A percentile compares a stretch with the other conserved stretches of the same genome.
phyloP scores from a whole-genome alignment of 2,797 vertebrate species.

The Apogon talboti region DNA sequence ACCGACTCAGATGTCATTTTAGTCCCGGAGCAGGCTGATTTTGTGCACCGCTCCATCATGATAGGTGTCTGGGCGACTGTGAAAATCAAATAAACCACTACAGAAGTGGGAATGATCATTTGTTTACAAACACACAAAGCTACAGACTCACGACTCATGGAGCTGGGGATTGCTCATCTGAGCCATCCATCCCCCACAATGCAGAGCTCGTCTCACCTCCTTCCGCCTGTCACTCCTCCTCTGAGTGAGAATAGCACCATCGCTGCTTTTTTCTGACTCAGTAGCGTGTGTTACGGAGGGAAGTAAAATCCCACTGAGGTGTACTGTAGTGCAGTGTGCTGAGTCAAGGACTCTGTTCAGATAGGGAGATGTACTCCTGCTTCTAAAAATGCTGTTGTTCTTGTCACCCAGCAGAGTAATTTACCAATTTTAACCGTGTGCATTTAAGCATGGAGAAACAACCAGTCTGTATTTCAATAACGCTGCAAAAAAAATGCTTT shows the following conservation, averaged over 20 bases:
- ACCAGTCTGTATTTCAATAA: slow-evolving; percentile 10
- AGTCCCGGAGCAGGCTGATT: slow-evolving; percentile 29
- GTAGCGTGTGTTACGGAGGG: slow-evolving; percentile 42
- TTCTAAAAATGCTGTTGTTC: slow-evolving; percentile 37
- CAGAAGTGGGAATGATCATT: slow-evolving; percentile 5
- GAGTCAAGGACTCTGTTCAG: slow-evolving; percentile 63
- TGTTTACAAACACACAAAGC: slow-evolving; percentile 63
- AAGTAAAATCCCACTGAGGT: slow-evolving; percentile 48
- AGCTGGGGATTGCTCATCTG: slow-evolving; percentile 46
- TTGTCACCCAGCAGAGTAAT: slow-evolving; percentile 21
- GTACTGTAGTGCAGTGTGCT: slow-evolving; percentile 39
- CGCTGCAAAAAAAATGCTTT: slow-evolving; percentile 27
- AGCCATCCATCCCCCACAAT: slow-evolving; percentile 55
- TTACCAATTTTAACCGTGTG: slow-evolving; percentile 22
- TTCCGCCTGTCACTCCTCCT: slow-evolving; percentile 29
- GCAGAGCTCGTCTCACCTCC: slow-evolving; percentile 39
- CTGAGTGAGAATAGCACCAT: slow-evolving; percentile 38
- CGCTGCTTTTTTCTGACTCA: slow-evolving; percentile 63
- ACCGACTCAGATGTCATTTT: slow-evolving; percentile 25
- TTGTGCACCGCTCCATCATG: slow-evolving; percentile 24
- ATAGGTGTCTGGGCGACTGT: slow-evolving; percentile 7
- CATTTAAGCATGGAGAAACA: slow-evolving; percentile 10
- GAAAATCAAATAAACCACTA: slow-evolving; percentile 43
- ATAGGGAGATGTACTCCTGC: slow-evolving; percentile 18
- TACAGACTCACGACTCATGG: slow-evolving; percentile 45